These are phyloP conservation scores for Typhlichthys eigenmanni DNA, from an alignment of 2,797 vertebrate genomes.

Conservation along the genomic window DNA sequence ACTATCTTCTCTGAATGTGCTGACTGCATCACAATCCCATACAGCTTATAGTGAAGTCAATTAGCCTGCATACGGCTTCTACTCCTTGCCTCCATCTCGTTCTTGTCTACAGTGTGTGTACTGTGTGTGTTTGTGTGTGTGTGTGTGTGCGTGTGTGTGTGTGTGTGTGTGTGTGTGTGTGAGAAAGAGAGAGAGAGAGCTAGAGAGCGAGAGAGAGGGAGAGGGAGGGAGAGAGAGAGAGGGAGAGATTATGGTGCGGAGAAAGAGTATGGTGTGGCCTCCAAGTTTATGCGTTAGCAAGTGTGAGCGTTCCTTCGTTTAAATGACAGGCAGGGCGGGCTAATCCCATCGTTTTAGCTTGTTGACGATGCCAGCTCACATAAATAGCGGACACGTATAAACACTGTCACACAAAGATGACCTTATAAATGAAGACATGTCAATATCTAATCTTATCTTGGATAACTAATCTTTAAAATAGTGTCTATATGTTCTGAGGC, in stretches of 20 bases:
- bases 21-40: conserved; percentile 55
- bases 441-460: conserved; percentile 16
- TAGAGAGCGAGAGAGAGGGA: no score
- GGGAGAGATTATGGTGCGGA: neutral
- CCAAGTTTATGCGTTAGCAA: neutral
- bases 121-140: neutral
- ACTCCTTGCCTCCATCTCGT: conserved; percentile 11
- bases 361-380: conserved; percentile 28
- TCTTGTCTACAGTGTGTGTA: conserved; percentile 1
- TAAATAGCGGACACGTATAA: conserved; percentile 22
- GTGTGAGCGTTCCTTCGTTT: conserved; percentile 3
- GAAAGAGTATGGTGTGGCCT: conserved; percentile 1
- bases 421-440: conserved; percentile 23
- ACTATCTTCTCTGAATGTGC: conserved; percentile 53
- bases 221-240: no score
- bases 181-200: no score
- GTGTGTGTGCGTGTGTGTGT: neutral
- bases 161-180: neutral
- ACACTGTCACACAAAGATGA: conserved; percentile 23
- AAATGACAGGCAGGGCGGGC: conserved; percentile 27
- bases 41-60: conserved; percentile 56
- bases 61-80: conserved; percentile 46
- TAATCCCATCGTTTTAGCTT: conserved; percentile 42
- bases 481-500: conserved; percentile 26
- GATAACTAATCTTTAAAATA: conserved; percentile 49